A percentile compares a stretch with the other conserved stretches of the same genome.
phyloP scores from a whole-genome alignment of 2,888 invertebrate species.

The Philaethria dido region DNA sequence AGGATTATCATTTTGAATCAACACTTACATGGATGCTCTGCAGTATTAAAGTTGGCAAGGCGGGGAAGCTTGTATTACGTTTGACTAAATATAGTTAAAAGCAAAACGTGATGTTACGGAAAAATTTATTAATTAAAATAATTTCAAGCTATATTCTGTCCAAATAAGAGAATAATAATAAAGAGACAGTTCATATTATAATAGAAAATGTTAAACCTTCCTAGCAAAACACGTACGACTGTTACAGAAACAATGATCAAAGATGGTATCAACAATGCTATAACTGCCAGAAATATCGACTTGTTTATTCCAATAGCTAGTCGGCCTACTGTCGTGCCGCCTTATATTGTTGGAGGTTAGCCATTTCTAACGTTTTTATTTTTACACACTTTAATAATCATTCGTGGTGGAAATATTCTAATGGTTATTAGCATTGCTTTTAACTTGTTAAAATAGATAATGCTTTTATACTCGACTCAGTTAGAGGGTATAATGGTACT shows the following conservation, averaged over 20 bases:
- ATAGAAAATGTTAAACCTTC: not conserved
- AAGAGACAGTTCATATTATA: not conserved
- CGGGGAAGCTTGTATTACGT: too few relatives aligned
- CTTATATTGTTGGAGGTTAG: constrained; percentile 35
- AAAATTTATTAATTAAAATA: not conserved
- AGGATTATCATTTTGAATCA: too few relatives aligned
- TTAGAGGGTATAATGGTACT: not conserved
- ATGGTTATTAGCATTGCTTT: constrained; percentile 24
- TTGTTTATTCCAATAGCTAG: constrained; percentile 39
- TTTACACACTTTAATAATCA: constrained; percentile 35
- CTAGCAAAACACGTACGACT: not conserved
- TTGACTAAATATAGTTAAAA: too few relatives aligned
- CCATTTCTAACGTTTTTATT: constrained; percentile 40
- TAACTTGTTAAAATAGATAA: constrained; percentile 3
- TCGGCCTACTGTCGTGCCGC: constrained; percentile 37
- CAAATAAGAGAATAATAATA: not conserved
- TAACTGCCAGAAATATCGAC: constrained; percentile 39
- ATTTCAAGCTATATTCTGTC: not conserved
- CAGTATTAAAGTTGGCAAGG: too few relatives aligned
- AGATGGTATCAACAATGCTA: constrained; percentile 31
- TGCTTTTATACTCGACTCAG: not conserved
- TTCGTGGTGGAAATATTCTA: constrained; percentile 30
- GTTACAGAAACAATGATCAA: constrained; percentile 23
- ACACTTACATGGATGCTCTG: too few relatives aligned
- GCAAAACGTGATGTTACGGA: not conserved